Evolutionary conservation across 1,140 invertebrate species (phyloP).

Genomic region (Ditylenchus dipsaci): DNA sequence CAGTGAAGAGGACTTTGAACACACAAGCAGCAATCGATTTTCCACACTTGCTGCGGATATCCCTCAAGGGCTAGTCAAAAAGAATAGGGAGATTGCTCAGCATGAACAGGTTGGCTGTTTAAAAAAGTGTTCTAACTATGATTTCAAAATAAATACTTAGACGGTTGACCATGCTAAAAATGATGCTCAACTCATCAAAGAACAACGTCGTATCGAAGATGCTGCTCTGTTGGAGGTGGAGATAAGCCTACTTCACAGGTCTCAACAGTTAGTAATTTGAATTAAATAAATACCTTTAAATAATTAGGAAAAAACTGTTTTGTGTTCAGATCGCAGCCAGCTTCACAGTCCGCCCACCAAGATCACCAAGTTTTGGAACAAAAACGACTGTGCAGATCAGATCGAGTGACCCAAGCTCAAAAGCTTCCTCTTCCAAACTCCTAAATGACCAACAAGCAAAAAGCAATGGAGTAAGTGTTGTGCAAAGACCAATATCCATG

Average conservation of each 20-base stretch:
- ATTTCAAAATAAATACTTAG: background rate
- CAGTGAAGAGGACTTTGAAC: background rate
- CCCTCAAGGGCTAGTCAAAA: constrained; percentile 15
- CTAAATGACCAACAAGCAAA: background rate
- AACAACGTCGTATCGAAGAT: constrained; percentile 17
- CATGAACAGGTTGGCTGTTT: constrained; percentile 8
- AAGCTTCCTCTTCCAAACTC: background rate
- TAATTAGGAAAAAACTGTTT: background rate
- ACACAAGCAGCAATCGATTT: background rate
- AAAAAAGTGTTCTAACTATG: too few species aligned
- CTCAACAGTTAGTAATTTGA: background rate
- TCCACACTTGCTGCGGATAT: constrained; percentile 20
- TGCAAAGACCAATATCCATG: background rate
- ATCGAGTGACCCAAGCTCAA: background rate
- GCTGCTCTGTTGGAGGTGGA: constrained; percentile 1
- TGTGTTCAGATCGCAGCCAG: constrained; percentile 7
- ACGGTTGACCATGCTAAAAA: constrained; percentile 14
- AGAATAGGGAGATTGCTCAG: constrained; percentile 13
- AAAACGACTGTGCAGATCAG: constrained; percentile 17
- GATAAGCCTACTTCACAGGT: constrained; percentile 4
- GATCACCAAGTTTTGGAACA: constrained; percentile 2
- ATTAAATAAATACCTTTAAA: constrained; percentile 3
- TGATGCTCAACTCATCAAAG: constrained; percentile 19
- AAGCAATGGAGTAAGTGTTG: background rate
- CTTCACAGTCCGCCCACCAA: constrained; percentile 19